phyloP scores from a whole-genome alignment of 2,113 vertebrate species.

The Glareola pratincola region DNA sequence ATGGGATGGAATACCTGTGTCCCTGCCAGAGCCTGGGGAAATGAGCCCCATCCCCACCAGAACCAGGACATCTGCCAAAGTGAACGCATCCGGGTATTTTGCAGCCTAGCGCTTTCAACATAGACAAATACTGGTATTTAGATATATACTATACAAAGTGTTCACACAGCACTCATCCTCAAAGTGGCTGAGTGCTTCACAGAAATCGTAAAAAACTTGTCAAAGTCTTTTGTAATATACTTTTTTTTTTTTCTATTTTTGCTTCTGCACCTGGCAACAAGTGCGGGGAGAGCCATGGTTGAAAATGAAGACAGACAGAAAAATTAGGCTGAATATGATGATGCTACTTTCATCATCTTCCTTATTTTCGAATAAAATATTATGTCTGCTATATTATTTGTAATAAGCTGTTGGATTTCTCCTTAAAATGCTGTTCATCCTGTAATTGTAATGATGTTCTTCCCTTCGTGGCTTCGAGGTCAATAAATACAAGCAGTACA shows the following conservation, averaged over 20 bases:
- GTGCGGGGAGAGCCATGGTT: neutral
- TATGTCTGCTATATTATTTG: neutral
- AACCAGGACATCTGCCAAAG: neutral
- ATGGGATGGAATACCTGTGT: neutral
- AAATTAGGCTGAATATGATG: neutral
- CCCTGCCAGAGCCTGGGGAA: neutral
- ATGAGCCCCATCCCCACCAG: neutral
- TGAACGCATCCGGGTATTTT: neutral
- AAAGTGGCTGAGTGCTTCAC: neutral
- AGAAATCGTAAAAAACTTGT: neutral
- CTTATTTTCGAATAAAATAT: neutral
- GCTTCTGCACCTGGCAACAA: neutral
- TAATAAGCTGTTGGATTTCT: neutral
- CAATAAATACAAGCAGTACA: neutral
- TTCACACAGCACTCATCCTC: neutral
- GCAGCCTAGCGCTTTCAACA: neutral
- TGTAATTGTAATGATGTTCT: neutral
- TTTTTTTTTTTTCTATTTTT: neutral
- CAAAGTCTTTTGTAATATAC: neutral
- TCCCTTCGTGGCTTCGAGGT: neutral
- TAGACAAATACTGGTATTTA: neutral
- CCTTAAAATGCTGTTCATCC: neutral
- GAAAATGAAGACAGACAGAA: neutral
- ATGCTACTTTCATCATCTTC: neutral
- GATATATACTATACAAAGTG: neutral